These are phyloP conservation scores for Steatornis caripensis DNA, from an alignment of 2,113 vertebrate species.

Conservation along the genomic window DNA sequence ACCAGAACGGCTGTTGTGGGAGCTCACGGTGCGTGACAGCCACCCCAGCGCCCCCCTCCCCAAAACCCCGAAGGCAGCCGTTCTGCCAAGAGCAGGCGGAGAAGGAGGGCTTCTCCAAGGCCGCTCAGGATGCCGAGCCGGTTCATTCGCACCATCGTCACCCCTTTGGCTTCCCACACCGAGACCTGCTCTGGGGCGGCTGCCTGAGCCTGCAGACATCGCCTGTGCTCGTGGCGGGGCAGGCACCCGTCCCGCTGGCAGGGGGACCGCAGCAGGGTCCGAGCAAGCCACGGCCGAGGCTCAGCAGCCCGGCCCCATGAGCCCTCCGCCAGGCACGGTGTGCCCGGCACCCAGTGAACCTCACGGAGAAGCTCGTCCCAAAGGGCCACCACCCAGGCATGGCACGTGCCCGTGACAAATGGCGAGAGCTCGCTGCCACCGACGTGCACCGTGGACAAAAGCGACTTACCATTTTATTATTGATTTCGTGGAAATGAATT, in stretches of 20 bases:
- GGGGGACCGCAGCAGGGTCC: too few relatives aligned
- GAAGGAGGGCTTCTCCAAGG: neutral
- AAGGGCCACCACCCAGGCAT: neutral
- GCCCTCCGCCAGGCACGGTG: accelerated
- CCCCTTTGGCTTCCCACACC: neutral
- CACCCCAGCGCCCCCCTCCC: neutral
- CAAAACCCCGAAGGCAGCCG: accelerated
- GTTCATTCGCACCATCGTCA: neutral
- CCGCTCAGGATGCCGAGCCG: accelerated
- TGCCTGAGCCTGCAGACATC: neutral
- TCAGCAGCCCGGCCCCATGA: neutral
- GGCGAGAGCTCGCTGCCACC: neutral
- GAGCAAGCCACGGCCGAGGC: too few relatives aligned
- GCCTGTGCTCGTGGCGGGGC: accelerated
- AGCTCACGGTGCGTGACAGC: neutral
- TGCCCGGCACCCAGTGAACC: neutral
- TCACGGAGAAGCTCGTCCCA: neutral
- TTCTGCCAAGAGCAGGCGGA: neutral
- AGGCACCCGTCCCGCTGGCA: too few relatives aligned
- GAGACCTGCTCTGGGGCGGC: neutral
- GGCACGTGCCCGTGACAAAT: accelerated
- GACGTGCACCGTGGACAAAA: neutral
- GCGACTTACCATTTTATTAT: slow-evolving; percentile 99
- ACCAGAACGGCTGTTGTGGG: neutral
- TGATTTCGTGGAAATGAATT: slow-evolving; percentile 99